A percentile compares a stretch with the other conserved stretches of the same genome.
phyloP scores from a whole-genome alignment of 2,888 invertebrate species.

The Miltochrista miniata region DNA sequence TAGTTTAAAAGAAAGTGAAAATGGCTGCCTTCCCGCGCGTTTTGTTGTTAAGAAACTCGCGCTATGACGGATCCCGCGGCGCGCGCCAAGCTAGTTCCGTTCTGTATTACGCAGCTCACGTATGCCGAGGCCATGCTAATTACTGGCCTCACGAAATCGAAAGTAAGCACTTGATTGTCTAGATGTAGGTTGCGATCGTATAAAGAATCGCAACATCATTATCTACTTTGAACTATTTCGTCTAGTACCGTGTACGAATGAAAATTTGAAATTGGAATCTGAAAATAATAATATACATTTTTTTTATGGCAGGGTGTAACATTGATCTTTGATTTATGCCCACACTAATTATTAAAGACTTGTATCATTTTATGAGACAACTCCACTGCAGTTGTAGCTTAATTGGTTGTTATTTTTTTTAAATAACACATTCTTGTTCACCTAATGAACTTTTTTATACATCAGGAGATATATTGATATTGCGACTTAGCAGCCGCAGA shows the following conservation, averaged over 20 bases:
- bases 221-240: constrained; percentile 38
- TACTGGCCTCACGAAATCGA: constrained; percentile 79
- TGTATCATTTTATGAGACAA: not conserved
- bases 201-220: constrained; percentile 57
- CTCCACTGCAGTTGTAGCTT: not conserved
- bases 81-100: constrained; percentile 60
- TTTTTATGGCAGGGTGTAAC: not conserved
- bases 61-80: constrained; percentile 47
- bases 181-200: constrained; percentile 62
- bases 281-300: not conserved
- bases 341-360: not conserved
- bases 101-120: constrained; percentile 71
- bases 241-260: not conserved
- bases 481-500: not conserved
- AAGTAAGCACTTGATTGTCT: constrained; percentile 63
- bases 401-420: constrained; percentile 1
- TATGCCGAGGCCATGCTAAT: constrained; percentile 79
- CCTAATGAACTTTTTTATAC: constrained; percentile 47
- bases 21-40: constrained; percentile 53
- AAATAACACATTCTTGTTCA: constrained; percentile 5
- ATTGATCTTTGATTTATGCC: not conserved
- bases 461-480: not conserved
- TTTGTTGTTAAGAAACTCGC: constrained; percentile 31
- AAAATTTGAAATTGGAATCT: not conserved
- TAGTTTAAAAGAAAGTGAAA: constrained; percentile 79